Evolutionary conservation across 1,140 invertebrate genomes (phyloP), one percentile per base, ranked within the genome.

Genomic region (Condylostylus longicornis): DNA sequence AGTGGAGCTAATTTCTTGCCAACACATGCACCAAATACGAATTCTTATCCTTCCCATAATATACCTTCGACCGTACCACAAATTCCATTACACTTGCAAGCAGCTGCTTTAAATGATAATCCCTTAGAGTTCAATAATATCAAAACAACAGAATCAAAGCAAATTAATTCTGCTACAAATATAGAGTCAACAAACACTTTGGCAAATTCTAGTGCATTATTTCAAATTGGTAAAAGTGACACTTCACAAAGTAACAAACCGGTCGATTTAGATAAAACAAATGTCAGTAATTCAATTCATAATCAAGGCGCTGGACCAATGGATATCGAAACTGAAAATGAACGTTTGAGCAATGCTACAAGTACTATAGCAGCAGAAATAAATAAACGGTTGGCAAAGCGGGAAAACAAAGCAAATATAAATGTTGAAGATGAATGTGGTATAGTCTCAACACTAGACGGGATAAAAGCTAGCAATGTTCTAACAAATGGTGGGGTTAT

Each of bases 111-210:
- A 49, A 79, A 78, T 45, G 76, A 80, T 50, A 66, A 67, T 31
- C 75, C 76, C 4, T 49, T 79, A 18, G 73, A 78, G 48, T 79
- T 79, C 46, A 74, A 72, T 46, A 69, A 67, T 19, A 75, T 70
- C 46, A 79, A 77, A 54, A 72, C 48, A 58, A 65, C n/a, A 49
- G 42, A 38, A 53, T n/a, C n/a, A n/a, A n/a, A n/a, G n/a, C 54
- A 31, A 56, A 62, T 28, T 58, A 63, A 8, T 44, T 60, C 28
- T 9, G 29, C 6, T 7, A 7, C 58, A 62, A 14, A 53, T 37
- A 19, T 51, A 58, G 37, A 54, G 62, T 19, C 10, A 18, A 42
- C 6, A 20, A 34, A 35, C 17, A 47, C 33, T 23, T 44, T 54
- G 14, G 58, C 59, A 7, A 53, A 30, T 34, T 42, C 61, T 12